Base-by-base conservation (phyloP, 2,888 invertebrate species). In the Apamea monoglypha region DNA sequence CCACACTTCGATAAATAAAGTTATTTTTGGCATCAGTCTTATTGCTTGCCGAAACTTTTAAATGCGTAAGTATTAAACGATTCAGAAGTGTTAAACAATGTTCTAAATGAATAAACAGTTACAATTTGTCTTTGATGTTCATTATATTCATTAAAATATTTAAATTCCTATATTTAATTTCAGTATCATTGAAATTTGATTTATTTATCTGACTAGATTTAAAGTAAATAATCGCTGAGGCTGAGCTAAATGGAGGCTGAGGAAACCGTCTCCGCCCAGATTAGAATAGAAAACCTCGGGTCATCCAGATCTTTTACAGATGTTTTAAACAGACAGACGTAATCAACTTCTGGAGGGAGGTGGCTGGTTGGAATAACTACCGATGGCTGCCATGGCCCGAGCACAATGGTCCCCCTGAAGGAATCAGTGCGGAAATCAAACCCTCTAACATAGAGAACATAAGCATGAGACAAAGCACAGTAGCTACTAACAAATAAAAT, bases 91-190 rank as follows among this genome's bases (percentile, higher is more conserved):
- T 71, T 78, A 68, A 44, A 70, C 36, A 78, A 68, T 74, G 29
- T 63, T 70, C 50, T 67, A 56, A 87, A 79, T 78, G 40, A 81
- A 76, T 78, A 77, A 84, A 84, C 67, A 71, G 47, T 72, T 56
- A 76, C 53, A 74, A 50, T 72, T 78, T 71, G 32, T 72, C 47
- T 78, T 75, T 73, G 69, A 76, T 73, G 84, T 78, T 21, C 59
- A 78, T 78, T 83, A 71, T 1, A 68, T 59, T 81, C 14, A 68
- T 63, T 61, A 67, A 72, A 71, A 29, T 64, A 21, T 74, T 79
- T 40, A 67, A 61, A 80, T 73, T 29, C 21, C 59, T 25, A 36
- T 69, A 63, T 29, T 67, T 68, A 40, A 56, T 47, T 76, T 59
- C 36, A 61, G n/a, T 36, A 74, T 70, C 12, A 40, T 71, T 40